These are phyloP conservation scores for Crocidura indochinensis DNA, from an alignment of 2,797 vertebrate genomes.

Conservation along the genomic window DNA sequence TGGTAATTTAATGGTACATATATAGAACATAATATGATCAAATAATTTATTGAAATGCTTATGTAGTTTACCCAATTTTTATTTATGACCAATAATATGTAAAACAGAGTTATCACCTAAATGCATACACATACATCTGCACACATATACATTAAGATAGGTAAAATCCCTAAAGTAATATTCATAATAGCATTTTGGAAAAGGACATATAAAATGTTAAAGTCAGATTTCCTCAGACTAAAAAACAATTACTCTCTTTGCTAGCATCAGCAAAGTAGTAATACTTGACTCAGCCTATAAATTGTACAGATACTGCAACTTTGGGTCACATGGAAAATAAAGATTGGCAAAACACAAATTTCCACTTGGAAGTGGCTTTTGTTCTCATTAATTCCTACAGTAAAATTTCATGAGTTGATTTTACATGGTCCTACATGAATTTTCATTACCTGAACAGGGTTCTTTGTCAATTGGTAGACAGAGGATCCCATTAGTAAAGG, in stretches of 20 bases:
- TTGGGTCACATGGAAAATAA: slow-evolving; percentile 33
- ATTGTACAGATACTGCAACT: neutral
- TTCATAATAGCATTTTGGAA: slow-evolving; percentile 10
- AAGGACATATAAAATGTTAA: neutral
- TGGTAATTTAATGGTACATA: slow-evolving; percentile 32
- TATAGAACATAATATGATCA: slow-evolving; percentile 18
- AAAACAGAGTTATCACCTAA: neutral
- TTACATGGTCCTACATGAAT: slow-evolving; percentile 39
- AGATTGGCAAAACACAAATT: slow-evolving; percentile 12
- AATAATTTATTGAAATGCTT: slow-evolving; percentile 44
- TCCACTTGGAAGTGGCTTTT: slow-evolving; percentile 5
- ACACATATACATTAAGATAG: neutral
- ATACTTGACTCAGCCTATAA: neutral
- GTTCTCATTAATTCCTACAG: neutral
- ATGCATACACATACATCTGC: neutral
- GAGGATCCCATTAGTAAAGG: neutral
- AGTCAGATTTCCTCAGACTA: slow-evolving; percentile 12
- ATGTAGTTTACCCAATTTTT: slow-evolving; percentile 28
- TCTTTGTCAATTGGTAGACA: neutral
- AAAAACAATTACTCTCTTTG: neutral
- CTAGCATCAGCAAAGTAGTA: neutral
- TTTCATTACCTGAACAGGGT: slow-evolving; percentile 23
- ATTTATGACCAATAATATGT: slow-evolving; percentile 31
- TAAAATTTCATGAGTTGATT: slow-evolving; percentile 51
- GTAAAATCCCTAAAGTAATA: slow-evolving; percentile 35